Percentiles rank a stretch among this genome's conserved stretches.
These are phyloP conservation scores for Alosa alosa DNA, from an alignment of 2,113 vertebrate species.

Conservation along the genomic window DNA sequence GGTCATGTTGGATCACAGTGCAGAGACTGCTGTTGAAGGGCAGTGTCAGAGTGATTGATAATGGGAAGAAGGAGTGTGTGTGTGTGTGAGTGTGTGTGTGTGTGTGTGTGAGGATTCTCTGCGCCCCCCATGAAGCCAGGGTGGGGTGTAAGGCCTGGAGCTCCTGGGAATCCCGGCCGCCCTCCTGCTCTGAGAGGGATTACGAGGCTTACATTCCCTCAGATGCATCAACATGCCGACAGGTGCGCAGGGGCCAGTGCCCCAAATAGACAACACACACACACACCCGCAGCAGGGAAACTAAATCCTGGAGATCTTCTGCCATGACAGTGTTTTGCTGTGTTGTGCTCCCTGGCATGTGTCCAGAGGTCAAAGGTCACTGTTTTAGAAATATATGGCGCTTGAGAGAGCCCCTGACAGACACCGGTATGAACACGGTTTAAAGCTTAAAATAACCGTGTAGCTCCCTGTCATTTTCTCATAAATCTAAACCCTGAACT, in stretches of 20 bases:
- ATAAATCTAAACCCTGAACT: background rate
- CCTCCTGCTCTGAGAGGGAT: slow-evolving; percentile 24
- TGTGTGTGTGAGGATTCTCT: background rate
- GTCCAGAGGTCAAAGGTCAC: slow-evolving; percentile 42
- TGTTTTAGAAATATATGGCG: slow-evolving; percentile 26
- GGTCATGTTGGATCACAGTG: background rate
- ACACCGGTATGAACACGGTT: slow-evolving; percentile 27
- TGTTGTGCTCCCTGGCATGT: slow-evolving; percentile 3
- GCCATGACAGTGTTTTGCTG: background rate
- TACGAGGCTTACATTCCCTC: slow-evolving; percentile 37
- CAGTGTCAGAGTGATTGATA: slow-evolving; percentile 35
- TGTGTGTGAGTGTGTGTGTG: background rate
- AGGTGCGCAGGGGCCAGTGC: slow-evolving; percentile 26
- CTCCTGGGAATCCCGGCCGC: background rate
- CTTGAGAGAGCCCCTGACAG: background rate
- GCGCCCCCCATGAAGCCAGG: background rate
- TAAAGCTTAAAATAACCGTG: background rate
- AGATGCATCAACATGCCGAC: slow-evolving; percentile 31
- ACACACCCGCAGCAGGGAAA: slow-evolving; percentile 35
- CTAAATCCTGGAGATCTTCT: slow-evolving; percentile 36
- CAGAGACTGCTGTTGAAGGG: background rate
- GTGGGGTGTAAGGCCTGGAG: background rate
- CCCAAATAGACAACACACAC: slow-evolving; percentile 22
- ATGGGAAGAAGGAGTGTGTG: slow-evolving; percentile 15
- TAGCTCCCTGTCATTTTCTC: background rate